Conservation (phyloP, 2,113 vertebrate genomes). For the Ictalurus punctatus region DNA sequence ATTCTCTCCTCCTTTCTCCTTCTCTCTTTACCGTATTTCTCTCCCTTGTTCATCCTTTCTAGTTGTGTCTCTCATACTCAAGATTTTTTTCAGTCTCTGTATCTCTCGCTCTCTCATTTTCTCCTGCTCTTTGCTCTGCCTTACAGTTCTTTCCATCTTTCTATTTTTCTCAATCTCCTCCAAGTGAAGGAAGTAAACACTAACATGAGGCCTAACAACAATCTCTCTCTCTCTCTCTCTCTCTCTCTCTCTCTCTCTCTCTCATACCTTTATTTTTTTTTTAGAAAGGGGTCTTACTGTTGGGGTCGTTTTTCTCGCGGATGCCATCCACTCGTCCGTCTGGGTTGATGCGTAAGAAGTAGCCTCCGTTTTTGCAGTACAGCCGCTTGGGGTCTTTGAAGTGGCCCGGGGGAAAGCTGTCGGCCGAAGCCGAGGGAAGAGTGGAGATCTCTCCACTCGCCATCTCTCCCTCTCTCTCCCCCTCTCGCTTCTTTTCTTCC, state of each 20-base stretch:
- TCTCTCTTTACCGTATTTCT: background rate
- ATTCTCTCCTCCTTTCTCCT: background rate
- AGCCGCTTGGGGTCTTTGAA: constrained; percentile 94
- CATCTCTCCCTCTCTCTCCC: constrained; percentile 68
- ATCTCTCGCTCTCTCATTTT: background rate
- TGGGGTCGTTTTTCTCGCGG: constrained; percentile 90
- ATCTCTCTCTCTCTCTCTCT: background rate
- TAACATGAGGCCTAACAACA: background rate
- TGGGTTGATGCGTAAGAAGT: constrained; percentile 88
- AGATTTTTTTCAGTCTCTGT: background rate
- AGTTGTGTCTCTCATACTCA: background rate
- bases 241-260: background rate
- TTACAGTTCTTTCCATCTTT: background rate
- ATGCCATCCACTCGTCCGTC: constrained; percentile 91
- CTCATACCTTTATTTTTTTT: background rate
- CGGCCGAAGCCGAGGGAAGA: constrained; percentile 80
- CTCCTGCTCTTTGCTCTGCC: background rate
- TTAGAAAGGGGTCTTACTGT: constrained; percentile 77
- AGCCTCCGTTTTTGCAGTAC: constrained; percentile 97
- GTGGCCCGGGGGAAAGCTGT: constrained; percentile 82
- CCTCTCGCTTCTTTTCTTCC: constrained; percentile 58
- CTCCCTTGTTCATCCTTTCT: background rate
- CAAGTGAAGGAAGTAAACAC: background rate
- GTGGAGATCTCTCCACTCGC: constrained; percentile 85
- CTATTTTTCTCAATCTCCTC: background rate